These are phyloP conservation scores for Alfaro cultratus DNA, from an alignment of 2,797 vertebrate genomes.

Conservation along the genomic window DNA sequence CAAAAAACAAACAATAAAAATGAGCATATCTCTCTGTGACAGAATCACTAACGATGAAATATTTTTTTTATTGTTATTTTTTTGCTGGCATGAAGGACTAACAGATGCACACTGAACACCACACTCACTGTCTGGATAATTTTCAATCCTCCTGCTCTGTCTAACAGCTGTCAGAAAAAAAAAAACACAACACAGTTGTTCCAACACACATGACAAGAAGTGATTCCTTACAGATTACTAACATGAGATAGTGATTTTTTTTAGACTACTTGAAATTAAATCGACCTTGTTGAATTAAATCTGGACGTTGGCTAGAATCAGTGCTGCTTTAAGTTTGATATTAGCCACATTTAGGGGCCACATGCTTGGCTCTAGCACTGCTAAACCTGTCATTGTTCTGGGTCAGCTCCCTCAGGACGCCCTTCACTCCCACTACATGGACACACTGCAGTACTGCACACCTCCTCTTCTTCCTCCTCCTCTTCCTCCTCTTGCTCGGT, in stretches of 20 bases:
- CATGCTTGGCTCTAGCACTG: conserved; percentile 41
- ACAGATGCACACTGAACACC: conserved; percentile 18
- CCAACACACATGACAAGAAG: conserved; percentile 28
- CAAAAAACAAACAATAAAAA: background rate
- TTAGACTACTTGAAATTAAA: conserved; percentile 19
- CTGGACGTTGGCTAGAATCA: conserved; percentile 33
- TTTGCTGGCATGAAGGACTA: background rate
- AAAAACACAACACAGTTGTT: conserved; percentile 6
- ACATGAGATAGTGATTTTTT: background rate
- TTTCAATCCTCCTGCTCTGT: background rate
- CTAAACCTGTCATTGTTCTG: conserved; percentile 75
- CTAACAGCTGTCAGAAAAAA: background rate
- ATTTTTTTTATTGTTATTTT: background rate
- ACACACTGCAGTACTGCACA: conserved; percentile 42
- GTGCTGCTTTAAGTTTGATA: conserved; percentile 41
- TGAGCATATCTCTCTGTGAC: background rate
- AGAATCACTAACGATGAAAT: conserved; percentile 13
- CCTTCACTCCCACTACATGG: conserved; percentile 46
- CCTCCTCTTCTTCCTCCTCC: conserved; percentile 26
- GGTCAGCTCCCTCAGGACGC: conserved; percentile 67
- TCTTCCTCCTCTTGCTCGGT: conserved; percentile 28
- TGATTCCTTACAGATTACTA: conserved; percentile 24
- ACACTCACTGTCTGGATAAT: background rate
- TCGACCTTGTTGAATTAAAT: conserved; percentile 33
- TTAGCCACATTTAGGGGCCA: conserved; percentile 42